Percentiles rank a stretch among this genome's conserved stretches.
These are phyloP conservation scores for Drosophila prosaltans DNA, from an alignment of 1,140 invertebrate species.

Conservation along the genomic window DNA sequence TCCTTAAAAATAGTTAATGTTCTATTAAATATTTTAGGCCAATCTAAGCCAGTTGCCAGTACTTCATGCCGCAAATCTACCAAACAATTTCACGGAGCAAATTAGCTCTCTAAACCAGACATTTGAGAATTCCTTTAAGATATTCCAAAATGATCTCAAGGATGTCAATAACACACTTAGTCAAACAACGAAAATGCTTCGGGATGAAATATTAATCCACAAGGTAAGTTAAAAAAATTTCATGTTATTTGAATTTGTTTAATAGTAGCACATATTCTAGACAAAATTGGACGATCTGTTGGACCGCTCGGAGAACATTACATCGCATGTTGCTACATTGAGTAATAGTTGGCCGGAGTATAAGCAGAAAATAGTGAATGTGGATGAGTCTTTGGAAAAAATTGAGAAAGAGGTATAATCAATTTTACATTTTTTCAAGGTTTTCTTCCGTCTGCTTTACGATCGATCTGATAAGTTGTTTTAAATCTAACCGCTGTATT, in stretches of 20 bases:
- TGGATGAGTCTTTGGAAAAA: conserved; percentile 59
- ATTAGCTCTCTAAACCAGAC: conserved; percentile 50
- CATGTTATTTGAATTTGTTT: background rate
- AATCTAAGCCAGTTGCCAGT: conserved; percentile 57
- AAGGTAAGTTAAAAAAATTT: conserved; percentile 41
- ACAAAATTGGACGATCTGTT: conserved; percentile 72
- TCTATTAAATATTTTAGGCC: conserved; percentile 27
- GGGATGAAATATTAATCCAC: conserved; percentile 62
- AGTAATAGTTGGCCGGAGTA: conserved; percentile 73
- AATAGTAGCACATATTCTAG: conserved; percentile 37
- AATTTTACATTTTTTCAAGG: too few species aligned
- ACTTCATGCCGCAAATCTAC: conserved; percentile 34
- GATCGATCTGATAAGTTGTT: background rate
- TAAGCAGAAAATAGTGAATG: conserved; percentile 62
- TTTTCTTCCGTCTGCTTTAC: too few species aligned
- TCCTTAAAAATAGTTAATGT: background rate
- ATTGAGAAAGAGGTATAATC: conserved; percentile 63
- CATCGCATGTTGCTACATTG: conserved; percentile 74
- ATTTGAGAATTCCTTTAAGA: conserved; percentile 43
- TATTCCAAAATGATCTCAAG: conserved; percentile 51
- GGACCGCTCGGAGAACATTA: conserved; percentile 72
- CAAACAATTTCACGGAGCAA: conserved; percentile 61
- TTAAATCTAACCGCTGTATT: background rate
- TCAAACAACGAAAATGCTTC: conserved; percentile 67
- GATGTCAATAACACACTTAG: conserved; percentile 69